These are phyloP conservation scores for Galeopsomyia nigrocyanea DNA, from an alignment of 2,888 invertebrate genomes.

Conservation along the genomic window DNA sequence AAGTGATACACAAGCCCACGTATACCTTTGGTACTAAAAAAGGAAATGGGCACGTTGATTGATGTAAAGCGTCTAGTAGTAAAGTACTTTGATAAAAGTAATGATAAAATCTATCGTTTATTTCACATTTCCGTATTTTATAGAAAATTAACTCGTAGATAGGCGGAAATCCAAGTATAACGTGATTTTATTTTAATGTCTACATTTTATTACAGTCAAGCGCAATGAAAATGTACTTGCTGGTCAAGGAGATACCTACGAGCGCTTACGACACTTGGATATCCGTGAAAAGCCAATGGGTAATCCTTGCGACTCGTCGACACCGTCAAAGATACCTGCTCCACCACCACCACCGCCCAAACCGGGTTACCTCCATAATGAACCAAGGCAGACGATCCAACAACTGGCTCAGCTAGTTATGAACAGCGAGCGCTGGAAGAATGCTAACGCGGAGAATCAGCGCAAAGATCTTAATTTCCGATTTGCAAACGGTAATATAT, in stretches of 20 bases:
- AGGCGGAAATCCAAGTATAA: background rate
- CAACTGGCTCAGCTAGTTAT: conserved; percentile 64
- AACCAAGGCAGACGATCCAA: conserved; percentile 62
- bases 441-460: conserved; percentile 45
- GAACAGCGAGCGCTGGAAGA: conserved; percentile 65
- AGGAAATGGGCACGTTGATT: background rate
- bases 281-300: conserved; percentile 45
- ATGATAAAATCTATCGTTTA: conserved; percentile 3
- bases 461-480: conserved; percentile 39
- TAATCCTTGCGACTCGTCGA: conserved; percentile 61
- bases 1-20: too few relatives aligned
- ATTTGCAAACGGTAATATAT: conserved; percentile 18
- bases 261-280: conserved; percentile 57
- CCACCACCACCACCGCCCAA: conserved; percentile 20
- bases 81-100: background rate
- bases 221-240: conserved; percentile 53
- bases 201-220: background rate
- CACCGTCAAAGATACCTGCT: conserved; percentile 58
- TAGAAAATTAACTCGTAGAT: too few relatives aligned
- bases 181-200: conserved; percentile 41
- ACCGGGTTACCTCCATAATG: conserved; percentile 39
- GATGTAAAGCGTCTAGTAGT: too few relatives aligned
- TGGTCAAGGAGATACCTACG: conserved; percentile 62
- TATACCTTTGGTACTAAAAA: too few relatives aligned
- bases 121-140: background rate